Percentiles rank a stretch among this genome's conserved stretches.
Evolutionary conservation across 1,140 invertebrate species (phyloP).

Genomic region (Cotesia glomerata): DNA sequence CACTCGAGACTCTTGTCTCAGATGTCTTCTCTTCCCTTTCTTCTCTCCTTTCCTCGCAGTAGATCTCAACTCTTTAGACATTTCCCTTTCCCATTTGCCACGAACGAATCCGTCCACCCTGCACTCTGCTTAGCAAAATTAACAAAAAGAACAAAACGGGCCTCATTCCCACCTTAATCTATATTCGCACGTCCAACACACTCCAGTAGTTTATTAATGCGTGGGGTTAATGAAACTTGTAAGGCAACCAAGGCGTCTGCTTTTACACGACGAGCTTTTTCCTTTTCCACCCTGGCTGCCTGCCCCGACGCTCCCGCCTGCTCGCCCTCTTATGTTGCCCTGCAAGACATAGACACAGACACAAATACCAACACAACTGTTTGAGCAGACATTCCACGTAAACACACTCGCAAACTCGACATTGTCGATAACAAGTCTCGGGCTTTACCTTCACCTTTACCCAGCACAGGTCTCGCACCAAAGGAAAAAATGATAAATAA

Average conservation of each 20-base stretch:
- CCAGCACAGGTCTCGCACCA: not conserved
- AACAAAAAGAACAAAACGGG: constrained; percentile 26
- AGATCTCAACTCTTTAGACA: too few relatives aligned
- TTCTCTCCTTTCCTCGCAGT: not conserved
- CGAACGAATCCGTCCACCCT: not conserved
- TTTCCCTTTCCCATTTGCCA: not conserved
- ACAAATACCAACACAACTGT: not conserved
- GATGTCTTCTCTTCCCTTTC: too few relatives aligned
- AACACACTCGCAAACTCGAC: not conserved
- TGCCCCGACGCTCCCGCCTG: constrained; percentile 16
- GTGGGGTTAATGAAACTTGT: constrained; percentile 60
- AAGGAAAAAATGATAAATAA: constrained; percentile 32
- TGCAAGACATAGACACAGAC: not conserved
- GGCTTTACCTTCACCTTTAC: not conserved
- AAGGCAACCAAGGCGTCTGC: constrained; percentile 49
- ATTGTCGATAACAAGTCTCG: not conserved
- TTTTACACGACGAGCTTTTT: constrained; percentile 48
- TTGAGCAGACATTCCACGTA: not conserved
- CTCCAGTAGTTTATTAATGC: constrained; percentile 60
- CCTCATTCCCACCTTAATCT: constrained; percentile 46
- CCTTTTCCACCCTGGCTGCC: constrained; percentile 14
- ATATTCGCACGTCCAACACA: constrained; percentile 48
- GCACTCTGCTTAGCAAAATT: constrained; percentile 1
- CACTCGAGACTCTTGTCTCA: constrained; percentile 16
- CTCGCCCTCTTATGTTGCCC: not conserved